Evolutionary conservation across 2,797 vertebrate genomes (phyloP).

Genomic region (Trematomus bernacchii): DNA sequence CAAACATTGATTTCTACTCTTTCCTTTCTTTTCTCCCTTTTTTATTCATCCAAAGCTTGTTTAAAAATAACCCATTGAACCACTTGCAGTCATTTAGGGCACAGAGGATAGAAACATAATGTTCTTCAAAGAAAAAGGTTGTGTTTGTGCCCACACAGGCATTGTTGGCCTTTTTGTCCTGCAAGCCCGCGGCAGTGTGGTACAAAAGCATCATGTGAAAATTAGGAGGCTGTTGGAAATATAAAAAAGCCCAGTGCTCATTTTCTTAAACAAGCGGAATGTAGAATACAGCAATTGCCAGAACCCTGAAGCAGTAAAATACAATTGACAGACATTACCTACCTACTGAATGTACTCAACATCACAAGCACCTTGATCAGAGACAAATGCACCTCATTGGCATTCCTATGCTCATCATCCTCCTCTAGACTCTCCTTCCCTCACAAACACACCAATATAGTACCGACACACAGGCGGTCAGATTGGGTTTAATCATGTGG

Average conservation of each 20-base stretch:
- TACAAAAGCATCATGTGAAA: conserved; percentile 18
- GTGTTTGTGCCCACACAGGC: conserved; percentile 22
- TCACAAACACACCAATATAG: conserved; percentile 36
- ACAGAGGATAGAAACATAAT: conserved; percentile 35
- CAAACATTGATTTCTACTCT: conserved; percentile 77
- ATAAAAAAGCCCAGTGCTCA: neutral
- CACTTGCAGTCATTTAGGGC: conserved; percentile 57
- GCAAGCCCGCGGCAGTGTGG: conserved; percentile 3
- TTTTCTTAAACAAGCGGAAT: conserved; percentile 8
- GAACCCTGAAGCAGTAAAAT: conserved; percentile 8
- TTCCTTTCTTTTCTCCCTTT: conserved; percentile 53
- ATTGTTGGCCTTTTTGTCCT: conserved; percentile 36
- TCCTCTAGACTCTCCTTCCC: neutral
- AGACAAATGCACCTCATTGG: conserved; percentile 7
- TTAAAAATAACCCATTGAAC: conserved; percentile 44
- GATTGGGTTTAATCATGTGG: conserved; percentile 88
- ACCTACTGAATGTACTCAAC: neutral
- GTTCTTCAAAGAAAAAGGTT: conserved; percentile 32
- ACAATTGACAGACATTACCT: conserved; percentile 6
- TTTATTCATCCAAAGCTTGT: conserved; percentile 65
- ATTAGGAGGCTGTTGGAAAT: conserved; percentile 10
- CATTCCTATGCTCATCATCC: conserved; percentile 1
- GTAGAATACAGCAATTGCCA: conserved; percentile 9
- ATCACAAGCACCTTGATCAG: conserved; percentile 18
- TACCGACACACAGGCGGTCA: conserved; percentile 48